These are phyloP conservation scores for Tipula vernalis DNA, from an alignment of 2,888 invertebrate genomes.

Conservation along the genomic window DNA sequence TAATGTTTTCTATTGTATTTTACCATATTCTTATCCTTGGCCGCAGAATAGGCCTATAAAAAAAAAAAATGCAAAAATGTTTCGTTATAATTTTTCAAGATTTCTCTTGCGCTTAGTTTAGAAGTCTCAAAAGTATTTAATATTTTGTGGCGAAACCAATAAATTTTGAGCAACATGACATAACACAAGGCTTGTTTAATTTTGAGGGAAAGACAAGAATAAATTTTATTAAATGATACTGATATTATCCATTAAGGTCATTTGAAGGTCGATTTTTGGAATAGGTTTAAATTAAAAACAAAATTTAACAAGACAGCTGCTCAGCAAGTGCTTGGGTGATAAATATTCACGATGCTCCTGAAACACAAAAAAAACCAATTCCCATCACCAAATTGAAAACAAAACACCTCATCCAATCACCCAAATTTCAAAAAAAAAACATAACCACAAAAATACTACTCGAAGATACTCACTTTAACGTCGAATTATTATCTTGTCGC, in stretches of 20 bases:
- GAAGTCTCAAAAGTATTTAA: not conserved
- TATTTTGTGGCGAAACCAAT: not conserved
- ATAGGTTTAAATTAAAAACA: no score
- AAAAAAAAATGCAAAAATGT: constrained; percentile 33
- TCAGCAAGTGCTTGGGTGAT: no score
- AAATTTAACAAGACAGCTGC: no score
- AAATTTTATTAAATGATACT: no score
- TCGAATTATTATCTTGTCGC: constrained; percentile 63
- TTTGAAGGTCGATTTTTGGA: no score
- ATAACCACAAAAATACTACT: not conserved
- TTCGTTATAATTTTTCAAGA: not conserved
- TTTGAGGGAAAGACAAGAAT: no score
- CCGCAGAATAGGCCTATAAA: constrained; percentile 71
- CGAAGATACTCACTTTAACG: constrained; percentile 58
- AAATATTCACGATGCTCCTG: not conserved
- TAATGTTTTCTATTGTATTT: constrained; percentile 24
- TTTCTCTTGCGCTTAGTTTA: not conserved
- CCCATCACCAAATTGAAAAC: not conserved
- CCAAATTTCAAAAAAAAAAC: not conserved
- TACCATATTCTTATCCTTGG: constrained; percentile 90
- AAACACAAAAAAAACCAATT: not conserved
- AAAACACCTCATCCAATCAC: not conserved
- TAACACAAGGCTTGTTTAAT: no score
- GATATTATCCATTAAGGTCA: no score
- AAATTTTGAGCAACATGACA: no score